Base-by-base conservation (phyloP, 2,113 vertebrate genomes). In the Gambusia affinis region DNA sequence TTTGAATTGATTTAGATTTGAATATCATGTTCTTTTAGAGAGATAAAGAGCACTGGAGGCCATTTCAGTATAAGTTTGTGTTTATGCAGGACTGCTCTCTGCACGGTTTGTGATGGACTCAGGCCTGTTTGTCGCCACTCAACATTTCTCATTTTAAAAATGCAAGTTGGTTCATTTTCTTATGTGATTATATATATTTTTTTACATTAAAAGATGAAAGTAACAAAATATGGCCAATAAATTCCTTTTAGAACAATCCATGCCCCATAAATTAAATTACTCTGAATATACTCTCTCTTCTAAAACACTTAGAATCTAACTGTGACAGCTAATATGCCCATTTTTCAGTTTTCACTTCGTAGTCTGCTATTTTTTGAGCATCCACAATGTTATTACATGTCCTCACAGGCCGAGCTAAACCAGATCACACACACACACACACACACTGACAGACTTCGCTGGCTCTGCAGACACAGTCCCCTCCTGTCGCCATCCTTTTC, bases 401-500 rank as follows among this genome's bases (percentile, higher is more conserved):
- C 71, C 79, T 76, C 77, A 80, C 79, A 77, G 84, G 66, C 28
- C 17, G 8, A 28, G 75, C 73, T 78, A 81, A 81, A 86, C 57
- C 75, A 74, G 67, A 70, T 57, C 7, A 79, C 83, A 84, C 80
- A 87, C 79, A 67, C 80, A 44, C 82, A 78, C 84, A 54, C 67
- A 81, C 87, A 86, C 70, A 78, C 84, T 71, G 63, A 78, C 84
- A 86, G 84, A 72, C 67, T 77, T 85, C 79, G 86, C 90, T 90
- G 89, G 88, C 78, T 88, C 80, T 75, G 80, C 70, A 71, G 14
- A 78, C 80, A 87, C 70, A 80, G 73, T 87, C 78, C 78, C 86
- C 85, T 85, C 82, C 81, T 89, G 91, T 90, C 81, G 79, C 64
- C 79, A 66, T 89, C 85, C 81, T 83, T 79, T 81, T 84, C 44